phyloP scores from a whole-genome alignment of 2,797 vertebrate species.

The Oryzias dopingdopingensis region DNA sequence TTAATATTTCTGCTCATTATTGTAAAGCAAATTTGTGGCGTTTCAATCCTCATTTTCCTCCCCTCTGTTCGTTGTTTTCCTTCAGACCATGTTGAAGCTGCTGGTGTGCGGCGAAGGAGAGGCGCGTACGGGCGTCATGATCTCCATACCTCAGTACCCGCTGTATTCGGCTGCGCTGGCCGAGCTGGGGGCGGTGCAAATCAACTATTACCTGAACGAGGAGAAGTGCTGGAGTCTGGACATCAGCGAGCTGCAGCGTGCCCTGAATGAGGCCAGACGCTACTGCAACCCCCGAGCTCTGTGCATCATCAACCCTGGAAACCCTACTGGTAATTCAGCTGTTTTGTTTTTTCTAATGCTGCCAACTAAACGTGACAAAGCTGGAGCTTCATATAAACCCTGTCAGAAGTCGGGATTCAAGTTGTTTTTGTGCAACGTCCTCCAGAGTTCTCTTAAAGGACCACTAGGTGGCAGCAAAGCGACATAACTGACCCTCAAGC shows the following conservation, averaged over 20 bases:
- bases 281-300: constrained; percentile 84
- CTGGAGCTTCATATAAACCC: neutral
- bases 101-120: constrained; percentile 80
- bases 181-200: constrained; percentile 81
- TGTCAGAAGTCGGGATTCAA: too few species aligned
- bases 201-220: constrained; percentile 89
- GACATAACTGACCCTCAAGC: neutral
- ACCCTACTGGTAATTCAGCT: constrained; percentile 83
- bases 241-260: constrained; percentile 79
- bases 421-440: too few species aligned
- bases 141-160: constrained; percentile 91
- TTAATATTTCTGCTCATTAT: too few species aligned
- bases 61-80: neutral
- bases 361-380: too few species aligned
- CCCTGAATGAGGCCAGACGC: constrained; percentile 76
- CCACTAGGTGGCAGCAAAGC: constrained; percentile 65
- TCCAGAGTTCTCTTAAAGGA: neutral
- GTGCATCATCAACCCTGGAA: constrained; percentile 92
- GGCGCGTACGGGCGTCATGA: constrained; percentile 82
- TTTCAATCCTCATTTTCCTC: neutral
- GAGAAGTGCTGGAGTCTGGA: constrained; percentile 86
- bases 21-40: neutral
- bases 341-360: neutral
- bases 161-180: constrained; percentile 86
- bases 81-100: constrained; percentile 87